phyloP scores from a whole-genome alignment of 2,888 invertebrate species.

The Tetrapedia diversipes region DNA sequence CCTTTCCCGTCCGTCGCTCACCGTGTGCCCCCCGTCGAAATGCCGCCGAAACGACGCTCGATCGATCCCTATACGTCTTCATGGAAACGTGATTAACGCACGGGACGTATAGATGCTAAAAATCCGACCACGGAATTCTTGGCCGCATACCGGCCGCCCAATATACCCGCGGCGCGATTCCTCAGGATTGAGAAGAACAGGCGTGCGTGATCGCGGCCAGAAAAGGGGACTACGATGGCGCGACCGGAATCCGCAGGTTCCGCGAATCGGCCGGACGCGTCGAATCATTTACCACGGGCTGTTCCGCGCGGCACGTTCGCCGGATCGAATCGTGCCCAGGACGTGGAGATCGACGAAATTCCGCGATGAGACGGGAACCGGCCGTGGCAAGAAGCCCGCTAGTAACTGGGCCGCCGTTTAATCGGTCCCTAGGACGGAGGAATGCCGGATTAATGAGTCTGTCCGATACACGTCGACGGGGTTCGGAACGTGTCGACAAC shows the following conservation, averaged over 20 bases:
- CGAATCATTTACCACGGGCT: conserved; percentile 38
- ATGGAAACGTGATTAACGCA: conserved; percentile 41
- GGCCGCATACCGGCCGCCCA: conserved; percentile 44
- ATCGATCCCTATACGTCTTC: conserved; percentile 26
- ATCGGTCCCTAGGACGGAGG: conserved; percentile 41
- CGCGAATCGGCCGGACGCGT: conserved; percentile 50
- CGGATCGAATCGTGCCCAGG: conserved; percentile 37
- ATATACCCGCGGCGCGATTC: conserved; percentile 45
- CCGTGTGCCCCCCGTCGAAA: background rate
- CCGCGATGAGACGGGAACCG: conserved; percentile 51
- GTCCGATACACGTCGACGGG: conserved; percentile 43
- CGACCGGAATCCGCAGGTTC: conserved; percentile 58
- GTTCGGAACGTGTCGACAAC: conserved; percentile 67
- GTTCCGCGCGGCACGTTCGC: conserved; percentile 37
- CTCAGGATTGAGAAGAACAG: conserved; percentile 52
- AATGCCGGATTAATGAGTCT: conserved; percentile 66
- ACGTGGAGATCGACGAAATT: conserved; percentile 55
- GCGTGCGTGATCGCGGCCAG: conserved; percentile 32
- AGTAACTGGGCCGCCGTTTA: conserved; percentile 47
- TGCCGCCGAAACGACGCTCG: conserved; percentile 3
- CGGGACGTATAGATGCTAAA: conserved; percentile 38
- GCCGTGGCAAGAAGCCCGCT: conserved; percentile 50
- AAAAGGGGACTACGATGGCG: conserved; percentile 51
- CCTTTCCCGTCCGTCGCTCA: background rate
- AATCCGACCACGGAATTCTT: conserved; percentile 45